Evolutionary conservation across 2,888 invertebrate species (phyloP).

Genomic region (Orchesella flavescens): DNA sequence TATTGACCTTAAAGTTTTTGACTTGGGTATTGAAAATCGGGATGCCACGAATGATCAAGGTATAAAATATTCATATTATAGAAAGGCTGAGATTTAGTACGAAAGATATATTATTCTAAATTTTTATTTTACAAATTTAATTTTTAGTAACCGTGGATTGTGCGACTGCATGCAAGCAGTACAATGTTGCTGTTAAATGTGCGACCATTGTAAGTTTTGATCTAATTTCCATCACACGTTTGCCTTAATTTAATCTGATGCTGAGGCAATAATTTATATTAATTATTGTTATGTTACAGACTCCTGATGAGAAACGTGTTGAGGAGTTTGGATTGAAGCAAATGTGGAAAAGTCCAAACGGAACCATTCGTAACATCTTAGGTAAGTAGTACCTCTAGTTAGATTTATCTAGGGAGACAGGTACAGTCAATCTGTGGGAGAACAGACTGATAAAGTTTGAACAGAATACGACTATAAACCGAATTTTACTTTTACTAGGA

Average conservation of each 20-base stretch:
- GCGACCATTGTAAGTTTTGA: slow-evolving; percentile 78
- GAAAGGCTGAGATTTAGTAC: too few species aligned
- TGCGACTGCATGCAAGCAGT: slow-evolving; percentile 95
- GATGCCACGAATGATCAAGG: slow-evolving; percentile 92
- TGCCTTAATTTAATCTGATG: not conserved
- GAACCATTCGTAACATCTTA: slow-evolving; percentile 78
- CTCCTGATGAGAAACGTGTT: slow-evolving; percentile 96
- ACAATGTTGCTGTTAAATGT: slow-evolving; percentile 99
- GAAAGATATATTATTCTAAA: too few species aligned
- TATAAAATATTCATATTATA: too few species aligned
- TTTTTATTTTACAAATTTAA: too few species aligned
- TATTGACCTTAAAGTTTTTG: slow-evolving; percentile 93
- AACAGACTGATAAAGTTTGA: too few species aligned
- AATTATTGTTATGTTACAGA: slow-evolving; percentile 74
- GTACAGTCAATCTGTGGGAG: too few species aligned
- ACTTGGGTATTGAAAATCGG: slow-evolving; percentile 95
- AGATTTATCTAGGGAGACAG: too few species aligned
- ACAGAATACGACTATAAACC: too few species aligned
- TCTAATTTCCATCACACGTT: not conserved
- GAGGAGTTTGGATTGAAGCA: slow-evolving; percentile 77
- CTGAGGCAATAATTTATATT: not conserved
- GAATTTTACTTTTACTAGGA: not conserved
- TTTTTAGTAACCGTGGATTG: slow-evolving; percentile 90
- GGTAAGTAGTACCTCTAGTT: too few species aligned
- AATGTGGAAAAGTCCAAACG: slow-evolving; percentile 79